Percentiles rank a stretch among this genome's conserved stretches.
Evolutionary conservation across 2,888 invertebrate species (phyloP).

Genomic region (Didymodactylos carnosus): DNA sequence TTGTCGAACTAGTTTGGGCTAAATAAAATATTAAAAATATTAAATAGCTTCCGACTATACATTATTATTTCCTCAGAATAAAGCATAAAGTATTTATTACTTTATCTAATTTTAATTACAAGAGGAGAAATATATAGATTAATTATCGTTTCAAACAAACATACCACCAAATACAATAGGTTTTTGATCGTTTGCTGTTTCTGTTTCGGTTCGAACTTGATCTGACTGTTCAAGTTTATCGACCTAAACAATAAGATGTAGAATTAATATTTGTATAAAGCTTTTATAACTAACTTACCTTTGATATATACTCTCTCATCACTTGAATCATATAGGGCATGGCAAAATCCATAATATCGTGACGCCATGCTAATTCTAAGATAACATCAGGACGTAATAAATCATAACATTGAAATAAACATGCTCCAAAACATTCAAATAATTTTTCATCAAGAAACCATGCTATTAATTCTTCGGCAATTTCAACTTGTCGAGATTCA

Average conservation of each 20-base stretch:
- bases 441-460: constrained; percentile 93
- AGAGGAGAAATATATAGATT: too few species aligned
- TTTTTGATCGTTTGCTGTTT: constrained; percentile 27
- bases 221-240: constrained; percentile 89
- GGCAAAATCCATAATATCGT: constrained; percentile 95
- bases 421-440: constrained; percentile 90
- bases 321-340: constrained; percentile 99
- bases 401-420: constrained; percentile 94
- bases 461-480: constrained; percentile 88
- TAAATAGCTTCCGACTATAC: too few species aligned
- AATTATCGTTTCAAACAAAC: background rate
- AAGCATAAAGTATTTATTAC: too few species aligned
- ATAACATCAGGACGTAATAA: constrained; percentile 92
- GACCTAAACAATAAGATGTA: constrained; percentile 33
- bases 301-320: constrained; percentile 36
- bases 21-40: too few species aligned
- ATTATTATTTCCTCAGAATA: too few species aligned
- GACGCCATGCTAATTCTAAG: constrained; percentile 87
- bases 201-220: constrained; percentile 70
- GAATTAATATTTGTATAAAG: background rate
- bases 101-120: too few species aligned
- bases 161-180: constrained; percentile 63
- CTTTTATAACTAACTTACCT: background rate
- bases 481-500: constrained; percentile 81
- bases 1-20: too few species aligned